These are phyloP conservation scores for Mesembrinibis cayennensis DNA, from an alignment of 2,113 vertebrate genomes.

Conservation along the genomic window DNA sequence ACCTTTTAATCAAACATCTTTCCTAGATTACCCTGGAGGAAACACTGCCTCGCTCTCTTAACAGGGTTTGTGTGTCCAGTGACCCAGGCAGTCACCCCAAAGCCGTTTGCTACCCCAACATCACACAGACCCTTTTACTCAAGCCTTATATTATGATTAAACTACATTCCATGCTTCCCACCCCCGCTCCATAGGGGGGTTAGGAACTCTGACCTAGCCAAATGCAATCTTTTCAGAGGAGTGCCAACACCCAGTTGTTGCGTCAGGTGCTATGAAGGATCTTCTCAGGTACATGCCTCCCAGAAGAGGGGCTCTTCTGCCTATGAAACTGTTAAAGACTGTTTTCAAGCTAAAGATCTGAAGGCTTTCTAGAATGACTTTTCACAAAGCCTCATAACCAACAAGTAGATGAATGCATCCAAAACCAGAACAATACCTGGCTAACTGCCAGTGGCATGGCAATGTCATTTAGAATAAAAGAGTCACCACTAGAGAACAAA, in stretches of 20 bases:
- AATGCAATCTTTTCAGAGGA: not conserved
- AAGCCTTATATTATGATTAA: not conserved
- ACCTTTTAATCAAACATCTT: not conserved
- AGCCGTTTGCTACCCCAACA: not conserved
- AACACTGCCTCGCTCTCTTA: not conserved
- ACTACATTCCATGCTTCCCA: not conserved
- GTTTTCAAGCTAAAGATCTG: not conserved
- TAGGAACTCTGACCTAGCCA: not conserved
- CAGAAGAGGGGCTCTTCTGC: not conserved
- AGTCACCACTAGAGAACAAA: not conserved
- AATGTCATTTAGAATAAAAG: not conserved
- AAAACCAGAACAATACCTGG: not conserved
- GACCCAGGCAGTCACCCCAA: not conserved
- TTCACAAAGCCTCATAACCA: not conserved
- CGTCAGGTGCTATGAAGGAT: not conserved
- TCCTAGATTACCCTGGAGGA: not conserved
- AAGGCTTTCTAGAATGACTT: not conserved
- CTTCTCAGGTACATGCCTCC: not conserved
- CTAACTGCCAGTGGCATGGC: not conserved
- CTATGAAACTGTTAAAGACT: not conserved
- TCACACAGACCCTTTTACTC: not conserved
- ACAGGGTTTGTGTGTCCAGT: not conserved
- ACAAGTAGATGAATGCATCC: not conserved
- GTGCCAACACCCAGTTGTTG: not conserved
- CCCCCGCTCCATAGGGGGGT: rapidly evolving